These are phyloP conservation scores for Papilio glaucus DNA, from an alignment of 1,140 invertebrate genomes.

Conservation along the genomic window DNA sequence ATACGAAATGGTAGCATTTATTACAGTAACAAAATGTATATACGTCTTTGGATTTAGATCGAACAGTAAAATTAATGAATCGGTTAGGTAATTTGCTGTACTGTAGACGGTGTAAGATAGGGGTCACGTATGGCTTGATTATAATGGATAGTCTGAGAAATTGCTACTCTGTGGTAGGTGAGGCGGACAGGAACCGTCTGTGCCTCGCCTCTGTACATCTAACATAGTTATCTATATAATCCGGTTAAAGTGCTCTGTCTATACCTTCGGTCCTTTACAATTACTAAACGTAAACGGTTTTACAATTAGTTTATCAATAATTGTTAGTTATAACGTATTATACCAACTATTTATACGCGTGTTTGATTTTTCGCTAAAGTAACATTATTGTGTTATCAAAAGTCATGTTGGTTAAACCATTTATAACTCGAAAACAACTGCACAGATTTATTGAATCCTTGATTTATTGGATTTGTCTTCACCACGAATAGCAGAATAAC, in stretches of 20 bases:
- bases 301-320: background rate
- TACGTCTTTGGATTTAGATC: conserved; percentile 3
- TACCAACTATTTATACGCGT: background rate
- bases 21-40: background rate
- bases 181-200: conserved; percentile 23
- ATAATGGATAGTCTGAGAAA: conserved; percentile 36
- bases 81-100: conserved; percentile 26
- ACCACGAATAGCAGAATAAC: too few relatives aligned
- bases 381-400: too few relatives aligned
- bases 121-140: conserved; percentile 37
- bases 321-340: background rate
- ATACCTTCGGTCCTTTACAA: background rate
- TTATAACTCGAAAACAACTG: too few relatives aligned
- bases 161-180: conserved; percentile 37
- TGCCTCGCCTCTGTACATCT: background rate
- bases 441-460: too few relatives aligned
- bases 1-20: too few relatives aligned
- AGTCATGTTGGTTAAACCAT: too few relatives aligned
- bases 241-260: conserved; percentile 5
- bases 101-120: conserved; percentile 30
- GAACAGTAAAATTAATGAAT: conserved; percentile 31
- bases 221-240: conserved; percentile 3
- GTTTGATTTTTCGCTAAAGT: background rate
- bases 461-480: too few relatives aligned
- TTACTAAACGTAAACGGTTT: background rate